phyloP scores from a whole-genome alignment of 2,797 vertebrate species.

The Decapterus maruadsi region DNA sequence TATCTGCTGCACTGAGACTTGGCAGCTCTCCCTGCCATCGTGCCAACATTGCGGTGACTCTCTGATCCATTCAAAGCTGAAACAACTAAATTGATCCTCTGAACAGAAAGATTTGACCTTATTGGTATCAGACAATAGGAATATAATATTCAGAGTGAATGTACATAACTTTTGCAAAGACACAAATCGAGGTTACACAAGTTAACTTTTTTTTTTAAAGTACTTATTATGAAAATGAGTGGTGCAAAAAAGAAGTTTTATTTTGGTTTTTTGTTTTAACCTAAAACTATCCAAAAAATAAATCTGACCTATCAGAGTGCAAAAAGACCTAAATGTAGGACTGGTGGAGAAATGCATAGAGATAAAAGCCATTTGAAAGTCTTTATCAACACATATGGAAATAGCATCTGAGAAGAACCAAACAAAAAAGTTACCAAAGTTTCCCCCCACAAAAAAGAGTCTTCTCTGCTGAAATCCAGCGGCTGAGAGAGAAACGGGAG shows the following conservation, averaged over 20 bases:
- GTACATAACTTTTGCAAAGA: not conserved
- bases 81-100: constrained; percentile 1
- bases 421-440: constrained; percentile 16
- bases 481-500: constrained; percentile 48
- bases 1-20: constrained; percentile 50
- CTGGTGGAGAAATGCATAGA: not conserved
- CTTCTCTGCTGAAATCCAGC: constrained; percentile 45
- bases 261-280: not conserved
- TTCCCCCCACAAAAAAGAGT: too few relatives aligned
- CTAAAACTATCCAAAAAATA: not conserved
- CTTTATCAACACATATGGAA: not conserved
- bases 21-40: constrained; percentile 38
- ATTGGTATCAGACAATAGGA: not conserved
- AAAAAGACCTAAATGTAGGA: not conserved
- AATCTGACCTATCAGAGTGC: not conserved
- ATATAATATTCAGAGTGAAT: not conserved
- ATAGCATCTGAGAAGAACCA: constrained; percentile 8
- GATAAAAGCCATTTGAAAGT: not conserved
- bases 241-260: not conserved
- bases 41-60: constrained; percentile 45
- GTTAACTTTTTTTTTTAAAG: too few relatives aligned
- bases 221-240: too few relatives aligned
- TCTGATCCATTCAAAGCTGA: constrained; percentile 27
- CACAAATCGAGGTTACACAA: too few relatives aligned
- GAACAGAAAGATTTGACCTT: not conserved